These are phyloP conservation scores for Ascidia mentula DNA, from an alignment of 23 tunicate genomes.

Conservation along the genomic window DNA sequence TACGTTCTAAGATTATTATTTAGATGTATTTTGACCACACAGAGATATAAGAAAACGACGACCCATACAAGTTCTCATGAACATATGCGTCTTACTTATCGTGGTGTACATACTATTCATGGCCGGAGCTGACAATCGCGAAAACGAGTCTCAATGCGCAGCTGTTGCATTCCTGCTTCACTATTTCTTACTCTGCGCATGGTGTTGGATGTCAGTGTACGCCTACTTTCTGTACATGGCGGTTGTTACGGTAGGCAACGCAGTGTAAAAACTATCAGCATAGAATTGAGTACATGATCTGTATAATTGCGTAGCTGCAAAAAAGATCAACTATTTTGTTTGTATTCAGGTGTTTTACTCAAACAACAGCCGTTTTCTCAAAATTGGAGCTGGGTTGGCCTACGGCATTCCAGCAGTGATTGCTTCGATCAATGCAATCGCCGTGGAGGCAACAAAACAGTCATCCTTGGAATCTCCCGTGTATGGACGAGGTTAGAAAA, in stretches of 20 bases:
- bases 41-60: slow-evolving; percentile 11
- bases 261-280: too few species aligned
- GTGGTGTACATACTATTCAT: slow-evolving; percentile 20
- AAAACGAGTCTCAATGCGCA: slow-evolving; percentile 7
- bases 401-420: neutral
- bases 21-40: too few species aligned
- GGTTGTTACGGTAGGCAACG: slow-evolving; percentile 24
- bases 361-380: neutral
- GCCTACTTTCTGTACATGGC: slow-evolving; percentile 25
- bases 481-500: neutral
- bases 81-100: slow-evolving; percentile 10
- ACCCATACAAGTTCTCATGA: neutral
- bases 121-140: slow-evolving; percentile 13
- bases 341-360: slow-evolving; percentile 5
- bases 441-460: neutral
- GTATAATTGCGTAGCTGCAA: too few species aligned
- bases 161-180: slow-evolving; percentile 17
- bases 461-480: neutral
- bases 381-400: neutral
- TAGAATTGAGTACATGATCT: too few species aligned
- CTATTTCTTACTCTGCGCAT: slow-evolving; percentile 15
- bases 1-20: too few species aligned
- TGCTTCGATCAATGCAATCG: neutral
- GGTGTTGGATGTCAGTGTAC: slow-evolving; percentile 43
- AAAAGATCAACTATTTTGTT: too few species aligned